A percentile compares a stretch with the other conserved stretches of the same genome.
Conservation (phyloP, 1,140 invertebrate genomes). For the Zaprionus africanus region DNA sequence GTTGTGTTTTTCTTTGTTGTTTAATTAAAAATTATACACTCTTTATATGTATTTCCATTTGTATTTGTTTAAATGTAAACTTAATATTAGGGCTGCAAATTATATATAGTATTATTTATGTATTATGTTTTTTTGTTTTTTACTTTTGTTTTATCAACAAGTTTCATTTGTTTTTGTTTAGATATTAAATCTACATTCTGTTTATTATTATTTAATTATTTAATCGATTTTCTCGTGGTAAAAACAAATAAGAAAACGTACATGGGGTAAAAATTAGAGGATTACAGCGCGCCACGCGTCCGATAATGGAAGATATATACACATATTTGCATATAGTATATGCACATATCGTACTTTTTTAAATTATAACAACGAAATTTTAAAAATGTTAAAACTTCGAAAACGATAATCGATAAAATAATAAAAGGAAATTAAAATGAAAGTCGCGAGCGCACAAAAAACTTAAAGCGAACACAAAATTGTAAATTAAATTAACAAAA, state of each 20-base stretch:
- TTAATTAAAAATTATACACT: conserved; percentile 78
- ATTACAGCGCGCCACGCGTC: conserved; percentile 62
- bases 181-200: conserved; percentile 52
- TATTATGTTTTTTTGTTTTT: conserved; percentile 36
- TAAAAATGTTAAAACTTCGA: conserved; percentile 40
- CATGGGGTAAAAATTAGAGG: conserved; percentile 45
- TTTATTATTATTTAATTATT: conserved; percentile 16
- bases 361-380: conserved; percentile 43
- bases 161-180: conserved; percentile 40
- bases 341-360: conserved; percentile 16
- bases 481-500: conserved; percentile 78
- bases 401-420: conserved; percentile 6
- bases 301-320: conserved; percentile 66
- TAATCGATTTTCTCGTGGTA: conserved; percentile 37
- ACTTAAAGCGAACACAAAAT: conserved; percentile 70
- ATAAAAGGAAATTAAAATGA: conserved; percentile 25
- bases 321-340: conserved; percentile 26
- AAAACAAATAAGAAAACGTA: conserved; percentile 65
- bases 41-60: conserved; percentile 46
- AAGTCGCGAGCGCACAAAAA: conserved; percentile 58
- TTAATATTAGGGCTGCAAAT: conserved; percentile 67
- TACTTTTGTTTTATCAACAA: conserved; percentile 58
- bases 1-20: conserved; percentile 32
- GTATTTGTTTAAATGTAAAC: conserved; percentile 60
- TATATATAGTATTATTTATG: conserved; percentile 44